Percentiles rank a stretch among this genome's conserved stretches.
Conservation (phyloP, 2,797 vertebrate genomes). For the Nasua narica region DNA sequence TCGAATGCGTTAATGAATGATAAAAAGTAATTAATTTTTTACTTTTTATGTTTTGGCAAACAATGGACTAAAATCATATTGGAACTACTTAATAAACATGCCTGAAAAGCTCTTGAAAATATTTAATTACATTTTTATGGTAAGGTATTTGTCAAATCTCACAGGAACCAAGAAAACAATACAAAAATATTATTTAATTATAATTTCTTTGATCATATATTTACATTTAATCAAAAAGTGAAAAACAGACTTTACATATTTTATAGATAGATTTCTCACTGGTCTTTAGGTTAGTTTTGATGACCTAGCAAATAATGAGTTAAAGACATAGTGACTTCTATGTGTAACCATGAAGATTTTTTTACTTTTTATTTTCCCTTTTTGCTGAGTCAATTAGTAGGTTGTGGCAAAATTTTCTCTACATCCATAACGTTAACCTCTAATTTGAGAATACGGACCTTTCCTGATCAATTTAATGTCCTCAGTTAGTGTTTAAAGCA, state of each 20-base stretch:
- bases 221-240: neutral
- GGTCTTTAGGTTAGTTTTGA: neutral
- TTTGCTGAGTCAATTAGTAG: neutral
- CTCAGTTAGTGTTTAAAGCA: slow-evolving; percentile 12
- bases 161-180: neutral
- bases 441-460: neutral
- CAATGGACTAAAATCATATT: neutral
- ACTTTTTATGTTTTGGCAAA: neutral
- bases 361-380: neutral
- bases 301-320: neutral
- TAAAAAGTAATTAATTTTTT: neutral
- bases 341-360: neutral
- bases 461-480: neutral
- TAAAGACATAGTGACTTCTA: neutral
- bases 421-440: neutral
- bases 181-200: neutral
- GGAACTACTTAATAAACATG: neutral
- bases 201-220: neutral
- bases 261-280: neutral
- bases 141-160: neutral
- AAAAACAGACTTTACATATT: neutral
- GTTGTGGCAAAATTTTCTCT: neutral
- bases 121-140: neutral
- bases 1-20: neutral
- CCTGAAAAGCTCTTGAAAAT: neutral